phyloP scores from a whole-genome alignment of 2,888 invertebrate genomes.

The Thera britannica region DNA sequence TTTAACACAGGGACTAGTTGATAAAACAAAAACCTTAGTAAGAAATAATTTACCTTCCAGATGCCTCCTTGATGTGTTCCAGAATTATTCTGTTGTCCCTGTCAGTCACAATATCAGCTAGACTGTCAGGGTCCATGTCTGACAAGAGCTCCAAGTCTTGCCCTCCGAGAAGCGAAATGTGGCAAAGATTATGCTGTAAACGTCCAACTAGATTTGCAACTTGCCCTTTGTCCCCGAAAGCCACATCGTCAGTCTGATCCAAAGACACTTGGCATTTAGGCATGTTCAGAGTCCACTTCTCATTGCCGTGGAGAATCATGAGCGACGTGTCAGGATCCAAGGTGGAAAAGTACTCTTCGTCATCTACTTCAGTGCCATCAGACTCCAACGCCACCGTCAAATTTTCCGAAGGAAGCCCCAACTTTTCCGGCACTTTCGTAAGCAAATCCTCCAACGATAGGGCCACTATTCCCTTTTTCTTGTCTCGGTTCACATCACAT shows the following conservation, averaged over 20 bases:
- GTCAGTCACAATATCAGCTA: slow-evolving; percentile 91
- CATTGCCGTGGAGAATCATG: slow-evolving; percentile 91
- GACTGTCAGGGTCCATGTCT: slow-evolving; percentile 95
- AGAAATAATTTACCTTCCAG: slow-evolving; percentile 85
- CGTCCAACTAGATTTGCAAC: slow-evolving; percentile 91
- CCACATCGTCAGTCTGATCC: slow-evolving; percentile 85
- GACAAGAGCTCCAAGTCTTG: slow-evolving; percentile 93
- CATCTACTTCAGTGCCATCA: slow-evolving; percentile 98
- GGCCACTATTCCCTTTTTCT: slow-evolving; percentile 93
- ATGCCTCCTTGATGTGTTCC: slow-evolving; percentile 93
- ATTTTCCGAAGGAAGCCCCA: slow-evolving; percentile 86
- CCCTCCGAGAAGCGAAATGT: slow-evolving; percentile 93
- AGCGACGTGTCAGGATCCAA: slow-evolving; percentile 94
- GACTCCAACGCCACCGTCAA: slow-evolving; percentile 94
- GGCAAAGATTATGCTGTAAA: slow-evolving; percentile 92
- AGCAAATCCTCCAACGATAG: slow-evolving; percentile 91
- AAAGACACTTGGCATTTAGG: slow-evolving; percentile 86
- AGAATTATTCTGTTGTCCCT: slow-evolving; percentile 90
- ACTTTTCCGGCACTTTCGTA: slow-evolving; percentile 90
- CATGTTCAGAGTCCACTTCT: slow-evolving; percentile 89
- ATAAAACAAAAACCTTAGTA: background rate
- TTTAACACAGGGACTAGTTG: too few relatives aligned
- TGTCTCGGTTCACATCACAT: slow-evolving; percentile 91
- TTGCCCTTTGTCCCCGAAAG: slow-evolving; percentile 82
- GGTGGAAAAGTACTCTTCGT: slow-evolving; percentile 97